These are phyloP conservation scores for Drosophila santomea DNA, from an alignment of 1,140 invertebrate species.

Conservation along the genomic window DNA sequence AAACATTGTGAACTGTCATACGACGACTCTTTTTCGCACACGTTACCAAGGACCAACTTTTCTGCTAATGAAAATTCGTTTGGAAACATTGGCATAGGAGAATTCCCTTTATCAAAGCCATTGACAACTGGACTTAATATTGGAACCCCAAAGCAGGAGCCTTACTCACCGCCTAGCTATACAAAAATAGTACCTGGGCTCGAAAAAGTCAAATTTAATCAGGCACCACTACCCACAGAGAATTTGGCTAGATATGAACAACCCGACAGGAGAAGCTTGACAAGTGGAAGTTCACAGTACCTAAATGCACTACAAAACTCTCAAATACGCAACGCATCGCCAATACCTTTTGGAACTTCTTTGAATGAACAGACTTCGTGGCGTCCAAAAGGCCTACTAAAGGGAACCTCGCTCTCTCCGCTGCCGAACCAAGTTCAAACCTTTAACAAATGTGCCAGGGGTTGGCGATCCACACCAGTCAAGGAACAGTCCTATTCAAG, in stretches of 20 bases:
- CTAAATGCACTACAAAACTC: constrained; percentile 13
- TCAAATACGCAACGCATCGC: constrained; percentile 53
- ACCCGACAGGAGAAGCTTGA: constrained; percentile 44
- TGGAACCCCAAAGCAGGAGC: constrained; percentile 36
- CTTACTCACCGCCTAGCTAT: constrained; percentile 42
- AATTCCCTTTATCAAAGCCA: constrained; percentile 33
- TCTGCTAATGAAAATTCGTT: background rate
- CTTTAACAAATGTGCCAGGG: constrained; percentile 92
- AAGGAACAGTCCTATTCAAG: background rate
- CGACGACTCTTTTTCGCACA: background rate
- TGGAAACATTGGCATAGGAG: background rate
- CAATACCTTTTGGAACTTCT: constrained; percentile 44
- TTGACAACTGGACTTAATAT: constrained; percentile 1
- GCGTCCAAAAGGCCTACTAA: background rate
- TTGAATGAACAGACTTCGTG: background rate
- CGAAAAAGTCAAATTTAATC: constrained; percentile 59
- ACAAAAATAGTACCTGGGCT: constrained; percentile 20
- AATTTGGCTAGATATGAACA: constrained; percentile 76
- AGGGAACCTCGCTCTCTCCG: background rate
- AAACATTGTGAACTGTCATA: background rate
- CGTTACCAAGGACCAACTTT: background rate
- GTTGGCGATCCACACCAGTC: constrained; percentile 86
- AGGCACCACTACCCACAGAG: constrained; percentile 69
- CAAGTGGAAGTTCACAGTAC: constrained; percentile 23
- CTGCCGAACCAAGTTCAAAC: constrained; percentile 85